Evolutionary conservation across 2,113 vertebrate genomes (phyloP).

Genomic region (Monopterus albus): DNA sequence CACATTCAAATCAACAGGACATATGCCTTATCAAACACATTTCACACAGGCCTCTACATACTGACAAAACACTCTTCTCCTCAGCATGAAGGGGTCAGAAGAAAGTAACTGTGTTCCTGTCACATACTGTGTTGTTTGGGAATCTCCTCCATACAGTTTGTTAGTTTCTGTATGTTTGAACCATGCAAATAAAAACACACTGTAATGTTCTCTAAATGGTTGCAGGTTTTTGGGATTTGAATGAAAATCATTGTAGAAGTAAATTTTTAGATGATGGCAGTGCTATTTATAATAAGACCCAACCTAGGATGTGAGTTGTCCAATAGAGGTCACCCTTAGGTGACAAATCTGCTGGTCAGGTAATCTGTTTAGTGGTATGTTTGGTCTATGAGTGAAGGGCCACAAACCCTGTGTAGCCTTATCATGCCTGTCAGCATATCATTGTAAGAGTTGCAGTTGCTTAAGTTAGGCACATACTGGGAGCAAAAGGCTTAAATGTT

Average conservation of each 20-base stretch:
- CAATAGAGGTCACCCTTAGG: slow-evolving; percentile 12
- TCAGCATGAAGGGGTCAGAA: neutral
- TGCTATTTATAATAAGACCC: neutral
- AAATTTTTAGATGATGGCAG: too few species aligned
- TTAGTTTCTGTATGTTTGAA: slow-evolving; percentile 60
- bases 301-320: neutral
- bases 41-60: slow-evolving; percentile 30
- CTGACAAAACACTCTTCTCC: slow-evolving; percentile 6
- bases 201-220: slow-evolving; percentile 26
- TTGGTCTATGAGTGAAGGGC: accelerated
- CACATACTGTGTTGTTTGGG: slow-evolving; percentile 9
- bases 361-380: too few species aligned
- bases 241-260: neutral
- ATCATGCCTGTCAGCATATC: neutral
- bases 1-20: slow-evolving; percentile 23
- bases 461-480: neutral
- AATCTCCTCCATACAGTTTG: slow-evolving; percentile 29
- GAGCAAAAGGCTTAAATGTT: neutral
- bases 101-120: slow-evolving; percentile 25
- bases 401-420: accelerated
- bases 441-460: neutral
- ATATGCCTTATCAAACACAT: slow-evolving; percentile 69
- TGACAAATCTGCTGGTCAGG: neutral
- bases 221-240: neutral
- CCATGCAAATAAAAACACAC: slow-evolving; percentile 66